phyloP scores from a whole-genome alignment of 2,113 vertebrate species.

The Aphyosemion australe region DNA sequence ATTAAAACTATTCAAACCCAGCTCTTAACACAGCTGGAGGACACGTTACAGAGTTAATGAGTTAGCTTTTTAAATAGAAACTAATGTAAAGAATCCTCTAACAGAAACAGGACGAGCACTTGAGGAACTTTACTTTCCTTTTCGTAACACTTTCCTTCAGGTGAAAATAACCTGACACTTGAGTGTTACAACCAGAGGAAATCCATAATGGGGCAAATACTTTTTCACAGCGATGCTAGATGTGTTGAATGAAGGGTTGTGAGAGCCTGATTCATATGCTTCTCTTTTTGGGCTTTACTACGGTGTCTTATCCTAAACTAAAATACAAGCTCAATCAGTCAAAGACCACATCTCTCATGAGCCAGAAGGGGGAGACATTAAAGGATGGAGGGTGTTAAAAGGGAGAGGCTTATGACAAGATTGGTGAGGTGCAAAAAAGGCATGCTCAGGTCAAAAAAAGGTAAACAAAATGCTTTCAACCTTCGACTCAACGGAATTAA shows the following conservation, averaged over 20 bases:
- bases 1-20: constrained; percentile 23
- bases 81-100: neutral
- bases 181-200: neutral
- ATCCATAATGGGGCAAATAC: neutral
- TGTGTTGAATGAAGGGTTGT: neutral
- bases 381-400: constrained; percentile 77
- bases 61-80: neutral
- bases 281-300: constrained; percentile 5
- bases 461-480: constrained; percentile 61
- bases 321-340: constrained; percentile 40
- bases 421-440: constrained; percentile 96
- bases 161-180: no score
- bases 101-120: no score
- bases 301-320: constrained; percentile 11
- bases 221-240: neutral
- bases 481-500: constrained; percentile 68
- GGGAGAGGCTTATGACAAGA: constrained; percentile 87
- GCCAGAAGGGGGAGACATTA: constrained; percentile 69
- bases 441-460: constrained; percentile 87
- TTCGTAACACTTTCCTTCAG: no score
- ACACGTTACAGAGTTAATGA: neutral
- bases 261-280: neutral
- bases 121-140: no score
- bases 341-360: constrained; percentile 61
- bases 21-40: constrained; percentile 29